Evolutionary conservation across 2,113 vertebrate species (phyloP).

Genomic region (Pseudorasbora parva): DNA sequence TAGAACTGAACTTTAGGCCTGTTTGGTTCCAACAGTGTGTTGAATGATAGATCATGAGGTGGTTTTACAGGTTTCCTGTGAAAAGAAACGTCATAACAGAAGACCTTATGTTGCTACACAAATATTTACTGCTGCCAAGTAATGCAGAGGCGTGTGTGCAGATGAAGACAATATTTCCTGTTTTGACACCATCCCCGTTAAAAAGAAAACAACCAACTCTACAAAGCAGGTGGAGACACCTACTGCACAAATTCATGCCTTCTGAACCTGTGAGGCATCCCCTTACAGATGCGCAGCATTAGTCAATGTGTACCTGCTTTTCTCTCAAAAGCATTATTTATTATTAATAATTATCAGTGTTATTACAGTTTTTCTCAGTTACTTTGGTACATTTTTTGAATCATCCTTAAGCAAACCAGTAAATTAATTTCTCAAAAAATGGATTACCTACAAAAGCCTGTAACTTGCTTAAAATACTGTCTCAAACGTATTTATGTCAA

Average conservation of each 20-base stretch:
- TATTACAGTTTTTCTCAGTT: neutral
- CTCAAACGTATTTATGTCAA: too few relatives aligned
- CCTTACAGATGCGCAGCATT: conserved; percentile 17
- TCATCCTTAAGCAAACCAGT: too few relatives aligned
- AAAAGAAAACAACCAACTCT: conserved; percentile 3
- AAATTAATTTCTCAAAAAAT: too few relatives aligned
- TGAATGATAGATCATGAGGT: neutral
- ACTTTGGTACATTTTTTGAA: too few relatives aligned
- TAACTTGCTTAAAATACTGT: too few relatives aligned
- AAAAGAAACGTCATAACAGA: neutral
- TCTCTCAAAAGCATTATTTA: neutral
- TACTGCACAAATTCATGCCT: conserved; percentile 28
- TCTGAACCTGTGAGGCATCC: neutral
- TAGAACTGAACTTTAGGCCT: neutral
- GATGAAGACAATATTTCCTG: conserved; percentile 12
- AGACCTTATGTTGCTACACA: conserved; percentile 7
- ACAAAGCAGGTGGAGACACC: conserved; percentile 23
- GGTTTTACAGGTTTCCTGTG: conserved; percentile 37
- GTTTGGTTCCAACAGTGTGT: neutral
- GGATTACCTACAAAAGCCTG: too few relatives aligned
- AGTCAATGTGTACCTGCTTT: conserved; percentile 22
- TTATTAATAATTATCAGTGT: neutral
- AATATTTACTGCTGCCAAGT: conserved; percentile 22
- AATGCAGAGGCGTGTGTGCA: neutral
- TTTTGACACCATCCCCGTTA: neutral